phyloP scores from a whole-genome alignment of 2,797 vertebrate genomes.

The Epinephelus coioides region DNA sequence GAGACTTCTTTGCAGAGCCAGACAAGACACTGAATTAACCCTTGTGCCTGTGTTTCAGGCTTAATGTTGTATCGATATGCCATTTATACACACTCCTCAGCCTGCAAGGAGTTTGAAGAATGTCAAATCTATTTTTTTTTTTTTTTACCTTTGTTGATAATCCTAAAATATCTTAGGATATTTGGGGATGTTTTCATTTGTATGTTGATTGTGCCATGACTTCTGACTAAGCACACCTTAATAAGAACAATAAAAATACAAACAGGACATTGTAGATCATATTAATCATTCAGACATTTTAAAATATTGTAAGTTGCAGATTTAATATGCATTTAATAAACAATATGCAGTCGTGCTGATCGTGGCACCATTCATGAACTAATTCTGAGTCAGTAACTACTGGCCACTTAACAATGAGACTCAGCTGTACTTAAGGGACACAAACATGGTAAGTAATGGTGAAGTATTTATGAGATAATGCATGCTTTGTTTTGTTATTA shows the following conservation, averaged over 20 bases:
- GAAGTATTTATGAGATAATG: not conserved
- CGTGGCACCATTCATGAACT: not conserved
- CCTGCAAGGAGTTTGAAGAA: not conserved
- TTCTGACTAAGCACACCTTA: not conserved
- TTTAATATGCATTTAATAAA: constrained; percentile 15
- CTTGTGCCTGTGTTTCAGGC: constrained; percentile 16
- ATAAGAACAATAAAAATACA: not conserved
- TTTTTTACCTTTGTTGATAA: not conserved
- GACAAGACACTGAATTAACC: constrained; percentile 24
- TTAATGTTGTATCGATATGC: constrained; percentile 9
- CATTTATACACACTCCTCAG: not conserved
- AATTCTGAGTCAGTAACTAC: not conserved
- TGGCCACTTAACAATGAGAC: not conserved
- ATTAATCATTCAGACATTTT: not conserved
- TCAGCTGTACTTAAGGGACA: not conserved
- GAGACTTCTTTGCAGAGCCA: constrained; percentile 23
- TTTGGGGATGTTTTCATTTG: not conserved
- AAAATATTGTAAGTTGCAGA: not conserved
- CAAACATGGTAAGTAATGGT: not conserved
- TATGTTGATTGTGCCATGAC: constrained; percentile 17
- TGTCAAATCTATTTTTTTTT: not conserved
- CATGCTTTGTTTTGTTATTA: not conserved
- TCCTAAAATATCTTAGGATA: not conserved
- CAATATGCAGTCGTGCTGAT: not conserved
- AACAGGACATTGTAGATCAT: not conserved